Percentiles rank a stretch among this genome's conserved stretches.
Conservation (phyloP, 2,113 vertebrate species). For the Beaufortia kweichowensis region DNA sequence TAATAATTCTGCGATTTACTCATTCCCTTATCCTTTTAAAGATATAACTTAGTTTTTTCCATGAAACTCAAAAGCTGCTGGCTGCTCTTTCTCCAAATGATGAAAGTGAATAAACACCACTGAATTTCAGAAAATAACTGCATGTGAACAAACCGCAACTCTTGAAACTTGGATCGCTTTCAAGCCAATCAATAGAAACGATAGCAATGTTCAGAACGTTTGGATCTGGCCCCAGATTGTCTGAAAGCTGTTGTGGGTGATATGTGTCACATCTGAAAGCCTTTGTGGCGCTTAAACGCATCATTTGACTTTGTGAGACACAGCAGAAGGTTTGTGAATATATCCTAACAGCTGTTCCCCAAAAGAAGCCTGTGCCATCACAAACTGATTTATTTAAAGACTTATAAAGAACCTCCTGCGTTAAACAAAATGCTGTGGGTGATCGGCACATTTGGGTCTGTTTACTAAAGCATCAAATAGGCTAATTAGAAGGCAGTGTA, state of each 20-base stretch:
- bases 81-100: too few relatives aligned
- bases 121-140: neutral
- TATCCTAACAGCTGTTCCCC: constrained; percentile 2
- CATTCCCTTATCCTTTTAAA: neutral
- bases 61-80: too few relatives aligned
- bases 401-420: neutral
- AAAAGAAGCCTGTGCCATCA: neutral
- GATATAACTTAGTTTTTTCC: too few relatives aligned
- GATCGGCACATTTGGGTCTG: neutral
- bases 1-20: neutral
- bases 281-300: neutral
- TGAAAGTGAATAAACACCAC: too few relatives aligned
- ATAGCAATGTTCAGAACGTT: neutral
- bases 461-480: neutral
- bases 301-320: neutral
- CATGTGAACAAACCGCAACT: neutral
- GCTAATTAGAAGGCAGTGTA: neutral
- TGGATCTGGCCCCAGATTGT: constrained; percentile 24
- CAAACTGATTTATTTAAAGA: neutral
- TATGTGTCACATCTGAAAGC: neutral
- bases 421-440: neutral
- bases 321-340: neutral
- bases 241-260: neutral
- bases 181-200: neutral
- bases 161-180: neutral